Percentiles rank a stretch among this genome's conserved stretches.
Evolutionary conservation across 2,113 vertebrate genomes (phyloP).

Genomic region (Cyanocitta stelleri): DNA sequence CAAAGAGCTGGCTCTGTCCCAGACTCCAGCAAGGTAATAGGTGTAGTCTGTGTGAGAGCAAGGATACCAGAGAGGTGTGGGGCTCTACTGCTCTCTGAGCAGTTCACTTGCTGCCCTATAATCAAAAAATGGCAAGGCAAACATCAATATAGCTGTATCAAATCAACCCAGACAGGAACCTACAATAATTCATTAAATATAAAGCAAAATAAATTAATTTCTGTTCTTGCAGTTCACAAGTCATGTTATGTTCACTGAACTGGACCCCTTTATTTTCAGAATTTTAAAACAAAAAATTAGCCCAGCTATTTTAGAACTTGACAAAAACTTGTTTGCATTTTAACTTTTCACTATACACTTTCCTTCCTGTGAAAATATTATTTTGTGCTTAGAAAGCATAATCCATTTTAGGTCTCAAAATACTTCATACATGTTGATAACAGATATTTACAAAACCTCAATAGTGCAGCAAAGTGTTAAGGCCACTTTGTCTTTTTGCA

Average conservation of each 20-base stretch:
- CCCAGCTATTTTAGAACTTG: background rate
- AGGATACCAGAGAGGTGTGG: background rate
- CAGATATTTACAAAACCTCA: background rate
- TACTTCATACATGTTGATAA: background rate
- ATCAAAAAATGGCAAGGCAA: background rate
- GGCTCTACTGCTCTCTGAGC: background rate
- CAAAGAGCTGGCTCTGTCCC: conserved; percentile 18
- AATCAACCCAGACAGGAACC: background rate
- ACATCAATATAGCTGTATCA: background rate
- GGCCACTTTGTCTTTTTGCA: background rate
- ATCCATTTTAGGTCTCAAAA: background rate
- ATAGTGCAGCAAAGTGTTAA: background rate
- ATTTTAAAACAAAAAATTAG: background rate
- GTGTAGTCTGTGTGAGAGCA: conserved; percentile 6
- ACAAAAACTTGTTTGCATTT: background rate
- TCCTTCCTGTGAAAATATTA: background rate
- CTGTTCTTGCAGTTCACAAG: background rate
- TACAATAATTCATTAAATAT: background rate
- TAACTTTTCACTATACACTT: background rate
- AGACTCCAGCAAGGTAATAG: conserved; percentile 14
- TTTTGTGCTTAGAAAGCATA: background rate
- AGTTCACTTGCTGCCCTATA: background rate
- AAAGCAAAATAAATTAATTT: background rate
- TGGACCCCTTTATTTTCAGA: background rate
- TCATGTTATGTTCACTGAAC: background rate